Evolutionary conservation across 2,113 vertebrate genomes (phyloP).

Genomic region (human (Homo sapiens)): DNA sequence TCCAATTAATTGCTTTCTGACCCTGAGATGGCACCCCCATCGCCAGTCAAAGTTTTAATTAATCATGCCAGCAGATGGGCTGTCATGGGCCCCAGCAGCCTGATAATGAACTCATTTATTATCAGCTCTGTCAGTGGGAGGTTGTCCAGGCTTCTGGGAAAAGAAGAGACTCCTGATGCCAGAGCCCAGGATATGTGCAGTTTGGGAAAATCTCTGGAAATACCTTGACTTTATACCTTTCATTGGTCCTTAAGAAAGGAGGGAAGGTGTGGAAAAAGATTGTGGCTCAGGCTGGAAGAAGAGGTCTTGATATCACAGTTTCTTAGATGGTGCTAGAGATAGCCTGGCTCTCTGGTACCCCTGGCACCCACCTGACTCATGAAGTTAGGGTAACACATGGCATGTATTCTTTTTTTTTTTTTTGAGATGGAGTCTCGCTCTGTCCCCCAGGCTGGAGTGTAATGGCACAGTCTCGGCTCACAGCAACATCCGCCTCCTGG

Average conservation of each 20-base stretch:
- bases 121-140: constrained; percentile 70
- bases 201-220: not conserved
- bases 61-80: constrained; percentile 84
- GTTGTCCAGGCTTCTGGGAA: constrained; percentile 39
- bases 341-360: not conserved
- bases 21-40: constrained; percentile 74
- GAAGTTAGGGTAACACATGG: not conserved
- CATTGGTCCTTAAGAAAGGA: not conserved
- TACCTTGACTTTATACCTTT: not conserved
- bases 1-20: constrained; percentile 79
- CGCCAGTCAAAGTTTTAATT: constrained; percentile 82
- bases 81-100: constrained; percentile 76
- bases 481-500: too few relatives aligned
- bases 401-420: too few relatives aligned
- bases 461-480: too few relatives aligned
- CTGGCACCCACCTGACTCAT: not conserved
- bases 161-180: not conserved
- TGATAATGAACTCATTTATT: constrained; percentile 87
- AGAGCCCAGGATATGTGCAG: not conserved
- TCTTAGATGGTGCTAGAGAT: not conserved
- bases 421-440: too few relatives aligned
- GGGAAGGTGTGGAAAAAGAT: not conserved
- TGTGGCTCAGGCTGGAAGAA: not conserved
- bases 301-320: not conserved
- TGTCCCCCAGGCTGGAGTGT: too few relatives aligned